Conservation (phyloP, 2,113 vertebrate species). For the Ceyx melanurus region DNA sequence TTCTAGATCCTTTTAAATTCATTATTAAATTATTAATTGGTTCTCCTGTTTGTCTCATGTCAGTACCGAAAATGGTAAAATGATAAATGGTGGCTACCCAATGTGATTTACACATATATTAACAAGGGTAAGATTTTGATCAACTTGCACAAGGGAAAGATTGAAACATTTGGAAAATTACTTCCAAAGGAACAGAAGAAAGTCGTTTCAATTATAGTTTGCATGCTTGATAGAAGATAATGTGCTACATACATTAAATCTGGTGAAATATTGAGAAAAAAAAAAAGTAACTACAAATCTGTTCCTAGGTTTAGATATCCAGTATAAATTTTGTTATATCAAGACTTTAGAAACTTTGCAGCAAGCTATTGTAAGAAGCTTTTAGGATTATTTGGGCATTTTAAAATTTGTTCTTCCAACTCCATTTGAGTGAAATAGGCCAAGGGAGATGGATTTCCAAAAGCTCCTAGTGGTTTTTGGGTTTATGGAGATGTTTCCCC, state of each 20-base stretch:
- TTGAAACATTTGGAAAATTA: neutral
- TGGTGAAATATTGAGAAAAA: no score
- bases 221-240: neutral
- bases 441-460: neutral
- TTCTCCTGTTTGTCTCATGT: neutral
- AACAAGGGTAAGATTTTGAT: neutral
- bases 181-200: neutral
- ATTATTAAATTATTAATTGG: neutral
- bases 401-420: slow-evolving; percentile 38
- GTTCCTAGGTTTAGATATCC: slow-evolving; percentile 32
- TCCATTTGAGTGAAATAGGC: neutral
- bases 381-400: slow-evolving; percentile 55
- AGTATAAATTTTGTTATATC: slow-evolving; percentile 45
- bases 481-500: neutral
- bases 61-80: neutral
- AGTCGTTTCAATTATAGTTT: neutral
- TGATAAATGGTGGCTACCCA: neutral
- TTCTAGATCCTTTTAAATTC: neutral
- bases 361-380: slow-evolving; percentile 28
- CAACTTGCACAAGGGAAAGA: neutral
- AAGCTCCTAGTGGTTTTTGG: neutral
- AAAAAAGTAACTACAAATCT: slow-evolving; percentile 6
- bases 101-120: neutral
- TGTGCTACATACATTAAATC: neutral
- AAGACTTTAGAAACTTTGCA: neutral